Conservation (phyloP, 2,113 vertebrate genomes). For the Litocranius walleri region DNA sequence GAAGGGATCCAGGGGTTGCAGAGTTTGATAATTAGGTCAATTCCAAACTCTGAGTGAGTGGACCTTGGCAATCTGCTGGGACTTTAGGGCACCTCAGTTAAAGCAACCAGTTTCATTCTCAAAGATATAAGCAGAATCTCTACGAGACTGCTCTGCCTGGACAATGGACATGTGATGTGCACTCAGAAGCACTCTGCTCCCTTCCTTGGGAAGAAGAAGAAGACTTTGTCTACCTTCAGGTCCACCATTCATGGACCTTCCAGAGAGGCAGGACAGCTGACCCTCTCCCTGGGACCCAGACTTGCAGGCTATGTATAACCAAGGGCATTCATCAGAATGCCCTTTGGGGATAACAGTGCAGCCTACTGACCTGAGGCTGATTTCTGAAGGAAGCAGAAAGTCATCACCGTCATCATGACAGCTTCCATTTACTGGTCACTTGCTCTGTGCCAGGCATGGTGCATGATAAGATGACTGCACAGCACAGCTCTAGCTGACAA, state of each 20-base stretch:
- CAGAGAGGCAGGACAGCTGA: neutral
- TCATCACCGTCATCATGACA: neutral
- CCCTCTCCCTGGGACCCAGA: neutral
- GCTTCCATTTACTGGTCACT: neutral
- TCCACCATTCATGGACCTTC: neutral
- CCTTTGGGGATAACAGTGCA: neutral
- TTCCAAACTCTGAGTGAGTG: neutral
- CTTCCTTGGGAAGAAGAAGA: neutral
- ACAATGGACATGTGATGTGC: too few relatives aligned
- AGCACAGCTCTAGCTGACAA: neutral
- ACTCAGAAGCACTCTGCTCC: neutral
- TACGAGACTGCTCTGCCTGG: neutral
- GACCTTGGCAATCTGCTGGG: neutral
- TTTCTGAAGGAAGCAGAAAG: neutral
- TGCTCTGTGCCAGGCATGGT: neutral
- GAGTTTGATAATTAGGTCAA: neutral
- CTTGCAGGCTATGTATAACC: neutral
- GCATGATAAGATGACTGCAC: accelerated
- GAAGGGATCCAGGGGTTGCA: neutral
- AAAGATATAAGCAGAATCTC: neutral
- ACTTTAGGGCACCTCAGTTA: neutral
- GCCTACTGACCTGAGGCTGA: neutral
- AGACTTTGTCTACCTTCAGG: neutral
- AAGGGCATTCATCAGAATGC: neutral
- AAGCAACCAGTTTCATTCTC: neutral